Evolutionary conservation across 2,113 vertebrate species (phyloP).

Genomic region (Grantiella picta): DNA sequence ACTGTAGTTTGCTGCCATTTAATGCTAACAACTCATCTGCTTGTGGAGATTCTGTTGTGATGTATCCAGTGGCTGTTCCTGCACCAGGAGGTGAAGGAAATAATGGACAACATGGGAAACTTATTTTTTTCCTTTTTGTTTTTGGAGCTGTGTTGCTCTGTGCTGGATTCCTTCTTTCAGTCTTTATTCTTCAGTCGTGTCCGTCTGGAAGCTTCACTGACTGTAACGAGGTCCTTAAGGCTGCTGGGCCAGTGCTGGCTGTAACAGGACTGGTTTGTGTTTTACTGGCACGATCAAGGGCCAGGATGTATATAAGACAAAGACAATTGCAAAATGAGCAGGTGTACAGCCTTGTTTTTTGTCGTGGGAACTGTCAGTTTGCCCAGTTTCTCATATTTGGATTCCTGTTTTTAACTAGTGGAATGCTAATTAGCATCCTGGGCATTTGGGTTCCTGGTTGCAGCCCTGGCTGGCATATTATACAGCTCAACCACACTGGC

Average conservation of each 20-base stretch:
- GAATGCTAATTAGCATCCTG: conserved; percentile 78
- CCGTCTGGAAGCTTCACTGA: conserved; percentile 43
- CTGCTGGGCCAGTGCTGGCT: conserved; percentile 67
- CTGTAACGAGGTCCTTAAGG: conserved; percentile 70
- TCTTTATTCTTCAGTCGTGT: conserved; percentile 76
- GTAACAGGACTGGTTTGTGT: conserved; percentile 65
- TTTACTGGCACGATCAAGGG: conserved; percentile 74
- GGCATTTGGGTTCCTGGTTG: conserved; percentile 80
- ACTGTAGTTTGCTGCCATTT: not conserved
- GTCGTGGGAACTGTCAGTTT: conserved; percentile 75
- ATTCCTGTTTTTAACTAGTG: conserved; percentile 76
- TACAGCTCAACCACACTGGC: conserved; percentile 60
- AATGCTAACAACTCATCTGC: not conserved
- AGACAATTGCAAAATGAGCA: conserved; percentile 45
- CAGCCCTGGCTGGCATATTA: conserved; percentile 16
- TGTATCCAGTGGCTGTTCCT: conserved; percentile 64
- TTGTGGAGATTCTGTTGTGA: conserved; percentile 20
- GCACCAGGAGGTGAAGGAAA: conserved; percentile 19
- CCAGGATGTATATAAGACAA: conserved; percentile 61
- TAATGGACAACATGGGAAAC: conserved; percentile 45
- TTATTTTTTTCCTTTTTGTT: conserved; percentile 75
- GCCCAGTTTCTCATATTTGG: conserved; percentile 80
- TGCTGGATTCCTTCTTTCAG: conserved; percentile 73
- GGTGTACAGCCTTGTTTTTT: conserved; percentile 65
- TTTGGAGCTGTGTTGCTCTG: conserved; percentile 71